phyloP scores from a whole-genome alignment of 1,140 invertebrate species.

The Eupeodes corollae region DNA sequence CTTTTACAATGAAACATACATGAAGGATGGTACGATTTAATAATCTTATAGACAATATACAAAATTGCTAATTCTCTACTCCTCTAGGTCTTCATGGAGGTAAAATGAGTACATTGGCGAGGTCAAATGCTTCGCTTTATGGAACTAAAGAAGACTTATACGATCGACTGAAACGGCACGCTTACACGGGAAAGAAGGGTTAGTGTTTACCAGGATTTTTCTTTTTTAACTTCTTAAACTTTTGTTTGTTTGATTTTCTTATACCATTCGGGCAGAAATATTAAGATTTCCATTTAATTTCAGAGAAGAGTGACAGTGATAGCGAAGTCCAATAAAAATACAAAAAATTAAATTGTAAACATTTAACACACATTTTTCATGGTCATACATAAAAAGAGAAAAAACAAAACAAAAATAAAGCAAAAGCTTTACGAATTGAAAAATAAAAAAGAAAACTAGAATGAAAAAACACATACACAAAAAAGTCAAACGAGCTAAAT shows the following conservation, averaged over 20 bases:
- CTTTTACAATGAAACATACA: constrained; percentile 93
- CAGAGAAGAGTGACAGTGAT: constrained; percentile 86
- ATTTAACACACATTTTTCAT: background rate
- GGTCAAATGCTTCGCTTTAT: constrained; percentile 87
- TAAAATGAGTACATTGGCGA: constrained; percentile 81
- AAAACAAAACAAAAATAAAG: too few species aligned
- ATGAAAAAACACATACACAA: too few species aligned
- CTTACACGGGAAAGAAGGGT: constrained; percentile 94
- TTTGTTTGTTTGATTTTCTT: background rate
- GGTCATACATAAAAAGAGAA: too few species aligned
- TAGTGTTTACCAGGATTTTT: constrained; percentile 11
- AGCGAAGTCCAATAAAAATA: constrained; percentile 67
- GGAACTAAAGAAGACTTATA: constrained; percentile 93
- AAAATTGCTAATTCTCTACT: background rate
- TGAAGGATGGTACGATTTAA: constrained; percentile 70
- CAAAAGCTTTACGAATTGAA: too few species aligned
- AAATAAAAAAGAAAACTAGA: too few species aligned
- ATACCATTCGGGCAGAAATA: background rate
- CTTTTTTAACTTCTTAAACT: background rate
- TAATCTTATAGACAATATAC: constrained; percentile 10
- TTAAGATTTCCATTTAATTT: constrained; percentile 26
- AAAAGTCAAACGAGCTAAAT: too few species aligned
- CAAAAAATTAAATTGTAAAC: background rate
- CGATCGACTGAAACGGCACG: constrained; percentile 88
- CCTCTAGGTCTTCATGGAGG: constrained; percentile 34